Conservation (phyloP, 2,113 vertebrate species). For the Polyodon spathula region DNA sequence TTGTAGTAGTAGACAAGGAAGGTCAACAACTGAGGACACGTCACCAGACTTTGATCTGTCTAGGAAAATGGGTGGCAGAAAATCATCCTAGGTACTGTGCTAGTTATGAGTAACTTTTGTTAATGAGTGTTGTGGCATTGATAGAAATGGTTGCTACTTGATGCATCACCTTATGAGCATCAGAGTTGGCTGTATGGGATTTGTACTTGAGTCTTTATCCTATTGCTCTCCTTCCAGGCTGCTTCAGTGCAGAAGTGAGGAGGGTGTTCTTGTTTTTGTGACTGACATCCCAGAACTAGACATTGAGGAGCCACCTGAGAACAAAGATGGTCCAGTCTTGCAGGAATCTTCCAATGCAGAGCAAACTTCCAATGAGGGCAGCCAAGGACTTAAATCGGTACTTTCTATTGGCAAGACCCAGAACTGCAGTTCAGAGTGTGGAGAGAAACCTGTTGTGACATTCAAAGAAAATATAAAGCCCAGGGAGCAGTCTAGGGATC, state of each 20-base stretch:
- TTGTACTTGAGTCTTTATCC: neutral
- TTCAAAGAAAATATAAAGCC: constrained; percentile 97
- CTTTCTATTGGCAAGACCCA: constrained; percentile 76
- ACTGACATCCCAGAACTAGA: constrained; percentile 84
- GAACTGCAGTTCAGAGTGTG: constrained; percentile 65
- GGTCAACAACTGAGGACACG: constrained; percentile 71
- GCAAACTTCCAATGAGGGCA: constrained; percentile 56
- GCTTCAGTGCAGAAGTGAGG: constrained; percentile 76
- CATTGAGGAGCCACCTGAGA: constrained; percentile 78
- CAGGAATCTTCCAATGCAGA: constrained; percentile 77
- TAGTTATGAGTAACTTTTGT: neutral
- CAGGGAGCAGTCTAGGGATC: constrained; percentile 72
- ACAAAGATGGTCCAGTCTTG: constrained; percentile 66
- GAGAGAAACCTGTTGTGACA: constrained; percentile 84
- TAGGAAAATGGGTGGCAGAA: constrained; percentile 91
- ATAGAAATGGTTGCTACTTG: neutral
- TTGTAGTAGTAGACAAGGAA: constrained; percentile 78
- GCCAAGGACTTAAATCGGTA: constrained; percentile 78
- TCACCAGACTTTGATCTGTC: constrained; percentile 74
- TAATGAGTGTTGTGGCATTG: neutral
- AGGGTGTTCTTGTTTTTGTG: constrained; percentile 81
- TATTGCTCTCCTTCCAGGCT: constrained; percentile 55
- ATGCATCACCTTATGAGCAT: neutral
- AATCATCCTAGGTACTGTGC: constrained; percentile 74
- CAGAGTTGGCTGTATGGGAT: neutral